Conservation (phyloP, 64 coral and sea anemone genomes). For the Platygyra sinensis region DNA sequence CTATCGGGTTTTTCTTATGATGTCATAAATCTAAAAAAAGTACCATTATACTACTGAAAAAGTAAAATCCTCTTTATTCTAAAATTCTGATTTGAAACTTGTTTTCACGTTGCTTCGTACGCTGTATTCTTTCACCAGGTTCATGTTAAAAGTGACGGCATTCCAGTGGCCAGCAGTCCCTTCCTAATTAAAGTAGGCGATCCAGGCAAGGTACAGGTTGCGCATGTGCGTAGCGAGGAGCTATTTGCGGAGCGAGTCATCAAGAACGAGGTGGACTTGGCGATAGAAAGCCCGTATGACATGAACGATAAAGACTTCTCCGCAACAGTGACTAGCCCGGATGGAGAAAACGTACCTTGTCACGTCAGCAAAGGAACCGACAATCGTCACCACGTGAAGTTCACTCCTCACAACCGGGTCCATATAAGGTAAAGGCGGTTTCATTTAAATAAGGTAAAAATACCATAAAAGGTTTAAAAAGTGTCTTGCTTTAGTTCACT, state of each 20-base stretch:
- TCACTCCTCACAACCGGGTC: slow-evolving; percentile 70
- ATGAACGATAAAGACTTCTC: slow-evolving; percentile 61
- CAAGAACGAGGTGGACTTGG: slow-evolving; percentile 84
- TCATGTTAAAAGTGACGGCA: slow-evolving; percentile 73
- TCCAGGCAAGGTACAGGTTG: slow-evolving; percentile 68
- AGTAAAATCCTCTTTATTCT: no score
- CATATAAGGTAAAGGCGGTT: slow-evolving; percentile 49
- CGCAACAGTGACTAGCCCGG: slow-evolving; percentile 71
- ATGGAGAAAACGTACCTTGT: slow-evolving; percentile 62
- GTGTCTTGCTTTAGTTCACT: neutral
- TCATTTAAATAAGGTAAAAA: neutral
- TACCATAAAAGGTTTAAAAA: no score
- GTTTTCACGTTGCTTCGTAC: neutral
- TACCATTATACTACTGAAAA: no score
- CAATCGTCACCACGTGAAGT: slow-evolving; percentile 75
- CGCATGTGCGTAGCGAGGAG: slow-evolving; percentile 76
- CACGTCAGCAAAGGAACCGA: slow-evolving; percentile 56
- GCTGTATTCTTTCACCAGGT: slow-evolving; percentile 28
- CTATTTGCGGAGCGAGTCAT: slow-evolving; percentile 67
- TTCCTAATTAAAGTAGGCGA: slow-evolving; percentile 85
- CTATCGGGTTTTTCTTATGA: no score
- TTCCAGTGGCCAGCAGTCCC: slow-evolving; percentile 77
- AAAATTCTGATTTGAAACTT: no score
- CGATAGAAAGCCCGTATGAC: slow-evolving; percentile 71
- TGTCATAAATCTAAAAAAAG: no score